Percentiles rank a stretch among this genome's conserved stretches.
Conservation (phyloP, 1,140 invertebrate species). For the Psix sp. region DNA sequence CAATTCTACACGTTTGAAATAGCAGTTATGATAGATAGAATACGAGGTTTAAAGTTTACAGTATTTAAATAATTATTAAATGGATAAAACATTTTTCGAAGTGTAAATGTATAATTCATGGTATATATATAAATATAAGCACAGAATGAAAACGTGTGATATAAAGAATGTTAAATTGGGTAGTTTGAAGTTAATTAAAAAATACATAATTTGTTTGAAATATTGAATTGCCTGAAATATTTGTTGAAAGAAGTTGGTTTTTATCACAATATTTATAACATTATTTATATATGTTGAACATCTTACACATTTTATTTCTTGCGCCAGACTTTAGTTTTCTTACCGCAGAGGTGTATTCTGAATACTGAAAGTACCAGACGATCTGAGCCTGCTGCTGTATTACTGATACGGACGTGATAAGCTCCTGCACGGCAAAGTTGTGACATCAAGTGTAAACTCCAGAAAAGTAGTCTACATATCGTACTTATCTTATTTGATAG, state of each 20-base stretch:
- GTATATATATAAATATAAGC: no score
- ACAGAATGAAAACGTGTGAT: no score
- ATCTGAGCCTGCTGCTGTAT: conserved; percentile 28
- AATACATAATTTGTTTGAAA: no score
- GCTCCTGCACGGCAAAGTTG: conserved; percentile 34
- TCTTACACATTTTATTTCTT: conserved; percentile 25
- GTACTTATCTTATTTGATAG: conserved; percentile 46
- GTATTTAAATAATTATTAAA: conserved; percentile 26
- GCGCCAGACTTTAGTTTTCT: conserved; percentile 23
- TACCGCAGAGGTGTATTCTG: conserved; percentile 15
- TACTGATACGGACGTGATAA: conserved; percentile 49
- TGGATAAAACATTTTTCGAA: no score
- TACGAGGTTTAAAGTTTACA: conserved; percentile 20
- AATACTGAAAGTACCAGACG: conserved; percentile 39
- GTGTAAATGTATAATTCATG: no score
- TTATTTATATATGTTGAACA: conserved; percentile 18
- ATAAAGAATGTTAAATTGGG: no score
- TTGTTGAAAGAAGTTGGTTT: no score
- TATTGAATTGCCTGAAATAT: no score
- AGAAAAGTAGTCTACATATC: conserved; percentile 40
- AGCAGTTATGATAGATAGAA: conserved; percentile 36
- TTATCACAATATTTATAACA: conserved; percentile 3
- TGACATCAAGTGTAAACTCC: conserved; percentile 50
- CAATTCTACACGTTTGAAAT: conserved; percentile 27
- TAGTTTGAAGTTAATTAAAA: no score